Base-by-base conservation (phyloP, 2,113 vertebrate species). In the Panurus biarmicus region DNA sequence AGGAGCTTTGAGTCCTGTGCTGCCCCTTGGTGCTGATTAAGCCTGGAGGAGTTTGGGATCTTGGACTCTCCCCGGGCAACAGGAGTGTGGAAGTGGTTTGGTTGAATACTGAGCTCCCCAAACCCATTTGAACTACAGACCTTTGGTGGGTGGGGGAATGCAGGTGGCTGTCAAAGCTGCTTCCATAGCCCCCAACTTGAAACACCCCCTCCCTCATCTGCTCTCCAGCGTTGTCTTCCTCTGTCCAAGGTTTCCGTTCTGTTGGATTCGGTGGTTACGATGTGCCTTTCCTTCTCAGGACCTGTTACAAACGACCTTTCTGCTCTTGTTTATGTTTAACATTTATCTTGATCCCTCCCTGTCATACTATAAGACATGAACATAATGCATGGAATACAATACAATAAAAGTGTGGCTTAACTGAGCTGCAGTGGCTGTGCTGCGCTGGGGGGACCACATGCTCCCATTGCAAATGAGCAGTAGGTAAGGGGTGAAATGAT, bases 231-330 rank as follows among this genome's bases (percentile, higher is more conserved):
- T 86, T 74, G 89, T 94, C 91, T 96, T 95, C 89, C 90, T 95
- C 90, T 82, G 44, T 74, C 76, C 76, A 35, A 95, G 86, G 78
- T 94, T 89, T 94, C 78, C 3, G 8, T 94, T 92, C 90, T 90
- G 83, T 93, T 96, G 80, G 91, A 93, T 91, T 95, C 12, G 2
- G 96, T 97, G 95, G 93, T 97, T 95, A 96, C 77, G 2, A 97
- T 89, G 97, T 97, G 97, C 97, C 97, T 97, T 97, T 97, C 96
- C 96, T 95, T 95, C 96, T 97, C 96, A 97, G 96, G 97, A 97
- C 96, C 91, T 95, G 92, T 96, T 94, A 94, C 94, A 95, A 94
- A 95, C 5, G 13, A 95, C 85, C 86, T 93, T 94, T 96, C 77
- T 83, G 90, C 93, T 96, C 79, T 93, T 76, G 50, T 96, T 89